A percentile compares a stretch with the other conserved stretches of the same genome.
Conservation (phyloP, 1,140 invertebrate species). For the Physella acuta region DNA sequence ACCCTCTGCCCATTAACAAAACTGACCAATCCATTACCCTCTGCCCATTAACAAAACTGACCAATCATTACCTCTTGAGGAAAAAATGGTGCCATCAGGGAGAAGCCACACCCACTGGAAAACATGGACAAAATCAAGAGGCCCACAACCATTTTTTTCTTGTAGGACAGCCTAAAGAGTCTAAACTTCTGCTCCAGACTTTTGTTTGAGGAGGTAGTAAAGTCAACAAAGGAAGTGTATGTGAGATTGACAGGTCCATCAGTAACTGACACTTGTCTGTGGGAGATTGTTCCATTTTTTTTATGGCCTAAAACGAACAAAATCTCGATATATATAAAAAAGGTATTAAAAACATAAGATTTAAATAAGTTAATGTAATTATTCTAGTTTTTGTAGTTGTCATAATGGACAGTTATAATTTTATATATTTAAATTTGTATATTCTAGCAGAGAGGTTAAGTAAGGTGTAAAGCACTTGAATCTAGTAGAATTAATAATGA, state of each 20-base stretch:
- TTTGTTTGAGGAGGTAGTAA: too few species aligned
- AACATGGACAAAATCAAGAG: neutral
- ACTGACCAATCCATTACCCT: neutral
- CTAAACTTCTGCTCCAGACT: neutral
- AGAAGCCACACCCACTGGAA: conserved; percentile 10
- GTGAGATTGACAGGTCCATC: too few species aligned
- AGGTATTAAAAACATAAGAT: neutral
- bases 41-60: neutral
- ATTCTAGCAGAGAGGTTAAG: too few species aligned
- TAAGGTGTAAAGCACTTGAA: too few species aligned
- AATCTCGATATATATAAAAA: neutral
- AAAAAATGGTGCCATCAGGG: conserved; percentile 17
- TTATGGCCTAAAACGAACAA: neutral
- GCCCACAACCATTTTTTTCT: neutral
- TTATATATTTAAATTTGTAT: too few species aligned
- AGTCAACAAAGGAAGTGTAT: too few species aligned
- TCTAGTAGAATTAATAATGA: too few species aligned
- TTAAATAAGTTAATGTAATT: too few species aligned
- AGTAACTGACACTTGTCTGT: neutral
- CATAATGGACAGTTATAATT: too few species aligned
- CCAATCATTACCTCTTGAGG: conserved; percentile 4
- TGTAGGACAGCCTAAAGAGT: neutral
- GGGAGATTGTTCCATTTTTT: neutral
- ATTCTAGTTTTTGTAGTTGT: too few species aligned
- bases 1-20: neutral